phyloP scores from a whole-genome alignment of 2,113 vertebrate genomes.

The Phyllostomus discolor region DNA sequence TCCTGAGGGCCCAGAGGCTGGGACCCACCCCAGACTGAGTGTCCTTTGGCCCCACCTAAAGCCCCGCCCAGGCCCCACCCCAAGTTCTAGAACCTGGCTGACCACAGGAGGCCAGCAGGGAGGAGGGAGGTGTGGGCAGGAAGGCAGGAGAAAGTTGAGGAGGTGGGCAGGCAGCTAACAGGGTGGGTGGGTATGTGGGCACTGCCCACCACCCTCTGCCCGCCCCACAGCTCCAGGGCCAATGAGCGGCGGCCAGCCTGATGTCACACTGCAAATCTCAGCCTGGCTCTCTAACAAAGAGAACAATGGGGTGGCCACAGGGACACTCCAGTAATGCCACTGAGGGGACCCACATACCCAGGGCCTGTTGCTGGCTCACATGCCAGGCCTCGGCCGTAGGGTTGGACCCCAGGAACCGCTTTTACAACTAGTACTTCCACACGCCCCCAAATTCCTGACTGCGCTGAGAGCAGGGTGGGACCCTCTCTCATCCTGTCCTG shows the following conservation, averaged over 20 bases:
- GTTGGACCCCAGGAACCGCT: neutral
- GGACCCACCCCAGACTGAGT: neutral
- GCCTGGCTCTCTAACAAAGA: conserved; percentile 97
- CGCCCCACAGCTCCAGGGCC: conserved; percentile 78
- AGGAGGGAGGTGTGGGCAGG: neutral
- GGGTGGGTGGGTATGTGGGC: conserved; percentile 73
- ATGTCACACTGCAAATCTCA: conserved; percentile 93
- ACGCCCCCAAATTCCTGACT: neutral
- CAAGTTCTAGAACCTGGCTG: neutral
- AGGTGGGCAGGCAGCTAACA: neutral
- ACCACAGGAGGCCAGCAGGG: neutral
- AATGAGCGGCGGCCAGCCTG: conserved; percentile 88
- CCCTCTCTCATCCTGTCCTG: neutral
- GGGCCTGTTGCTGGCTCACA: neutral
- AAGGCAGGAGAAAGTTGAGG: conserved; percentile 70
- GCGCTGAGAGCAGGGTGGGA: neutral
- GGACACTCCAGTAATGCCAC: conserved; percentile 33
- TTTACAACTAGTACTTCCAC: too few relatives aligned
- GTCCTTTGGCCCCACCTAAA: neutral
- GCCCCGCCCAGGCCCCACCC: conserved; percentile 27
- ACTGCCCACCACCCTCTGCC: conserved; percentile 59
- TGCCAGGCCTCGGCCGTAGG: neutral
- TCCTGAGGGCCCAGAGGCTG: neutral
- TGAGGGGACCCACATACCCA: neutral
- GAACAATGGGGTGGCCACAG: conserved; percentile 88